Conservation (phyloP, 2,113 vertebrate species). For the Copsychus sechellarum region DNA sequence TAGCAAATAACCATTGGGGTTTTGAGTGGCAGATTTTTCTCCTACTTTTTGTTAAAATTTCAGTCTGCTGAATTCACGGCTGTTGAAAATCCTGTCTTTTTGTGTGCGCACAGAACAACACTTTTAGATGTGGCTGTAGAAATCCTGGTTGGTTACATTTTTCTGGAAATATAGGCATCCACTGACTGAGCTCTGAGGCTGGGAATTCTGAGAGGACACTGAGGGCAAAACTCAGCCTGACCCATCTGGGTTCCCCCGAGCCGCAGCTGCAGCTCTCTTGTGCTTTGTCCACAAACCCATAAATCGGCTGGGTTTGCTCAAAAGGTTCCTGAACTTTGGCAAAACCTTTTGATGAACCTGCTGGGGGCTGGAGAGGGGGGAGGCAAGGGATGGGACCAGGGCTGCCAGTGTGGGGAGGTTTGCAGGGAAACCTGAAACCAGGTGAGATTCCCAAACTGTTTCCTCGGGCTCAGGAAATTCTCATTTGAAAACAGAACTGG, state of each 20-base stretch:
- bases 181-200: neutral
- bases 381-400: neutral
- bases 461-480: neutral
- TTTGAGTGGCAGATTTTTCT: neutral
- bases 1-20: neutral
- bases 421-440: slow-evolving; percentile 20
- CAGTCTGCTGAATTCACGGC: neutral
- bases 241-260: neutral
- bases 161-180: neutral
- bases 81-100: neutral
- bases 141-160: neutral
- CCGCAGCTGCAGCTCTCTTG: neutral
- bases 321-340: slow-evolving; percentile 34
- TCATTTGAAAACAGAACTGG: neutral
- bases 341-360: slow-evolving; percentile 55
- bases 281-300: neutral
- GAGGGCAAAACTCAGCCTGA: neutral
- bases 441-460: neutral
- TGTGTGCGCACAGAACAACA: accelerated
- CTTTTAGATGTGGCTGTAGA: neutral
- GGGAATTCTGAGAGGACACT: neutral
- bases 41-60: neutral
- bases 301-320: neutral
- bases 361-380: neutral
- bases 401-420: neutral